Base-by-base conservation (phyloP, 1,140 invertebrate species). In the Macrotrachela quadricornifera region DNA sequence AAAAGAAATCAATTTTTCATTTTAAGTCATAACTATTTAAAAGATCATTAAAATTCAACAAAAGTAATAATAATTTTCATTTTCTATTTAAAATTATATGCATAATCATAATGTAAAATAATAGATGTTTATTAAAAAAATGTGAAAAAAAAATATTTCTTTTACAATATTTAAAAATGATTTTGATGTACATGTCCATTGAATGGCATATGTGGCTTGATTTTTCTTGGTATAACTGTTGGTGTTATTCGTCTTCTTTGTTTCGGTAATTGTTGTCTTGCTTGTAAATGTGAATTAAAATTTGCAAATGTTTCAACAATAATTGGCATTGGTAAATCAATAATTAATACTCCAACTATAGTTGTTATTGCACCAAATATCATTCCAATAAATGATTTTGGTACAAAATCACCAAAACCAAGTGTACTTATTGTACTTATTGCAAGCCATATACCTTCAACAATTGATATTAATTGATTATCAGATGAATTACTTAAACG, bases 351-450 rank as follows among this genome's bases (percentile, higher is more conserved):
- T 49, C 47, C 56, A 30, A 30, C 21, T 4, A 30, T 8, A 30
- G 21, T 30, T 4, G 21, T 8, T 30, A 30, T 30, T 14, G 40
- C 40, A 14, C 40, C 40, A 15, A 13, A 42, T 42, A 42, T 14
- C 40, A 14, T 13, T 14, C 88, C 90, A 46, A 61, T 43, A 8
- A 61, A 59, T 37, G 70, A 72, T 39, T 62, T 58, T 2, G 72
- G 72, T 49, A 59, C 60, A 80, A 90, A 86, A 74, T 94, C 86
- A 70, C 87, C 87, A 75, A 91, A 92, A 67, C 86, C 86, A 60
- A 90, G 82, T 59, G 85, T 91, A 61, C 85, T 83, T 87, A 94
- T 94, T 73, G 88, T 94, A 73, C 94, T 88, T 70, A 95, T 83
- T 1, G 73, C 64, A 86, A 88, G 95, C 90, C 88, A 42, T 1